Conservation (phyloP, 92 coral and sea anemone genomes). For the Phymanthus crucifer region DNA sequence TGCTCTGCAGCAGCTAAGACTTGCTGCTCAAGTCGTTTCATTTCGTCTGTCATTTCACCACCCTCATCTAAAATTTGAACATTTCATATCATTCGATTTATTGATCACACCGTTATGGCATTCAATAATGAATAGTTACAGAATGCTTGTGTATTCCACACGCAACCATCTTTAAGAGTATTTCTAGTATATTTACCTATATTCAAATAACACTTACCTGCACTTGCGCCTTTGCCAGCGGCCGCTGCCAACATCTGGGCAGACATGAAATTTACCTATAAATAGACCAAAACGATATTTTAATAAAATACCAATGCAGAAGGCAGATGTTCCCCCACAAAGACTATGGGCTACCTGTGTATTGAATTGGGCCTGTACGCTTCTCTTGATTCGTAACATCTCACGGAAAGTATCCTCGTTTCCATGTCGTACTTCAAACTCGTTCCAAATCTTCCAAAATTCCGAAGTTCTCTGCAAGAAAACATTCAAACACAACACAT, state of each 20-base stretch:
- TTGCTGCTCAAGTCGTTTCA: slow-evolving; percentile 87
- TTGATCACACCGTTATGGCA: too few species aligned
- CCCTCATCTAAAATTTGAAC: slow-evolving; percentile 3
- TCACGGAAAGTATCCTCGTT: slow-evolving; percentile 99
- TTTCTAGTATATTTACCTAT: too few species aligned
- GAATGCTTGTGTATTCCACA: not conserved
- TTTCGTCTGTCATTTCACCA: slow-evolving; percentile 75
- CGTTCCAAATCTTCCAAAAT: slow-evolving; percentile 99
- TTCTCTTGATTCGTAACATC: slow-evolving; percentile 94
- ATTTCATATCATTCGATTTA: not conserved
- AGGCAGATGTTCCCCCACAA: too few species aligned
- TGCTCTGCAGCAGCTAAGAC: slow-evolving; percentile 78
- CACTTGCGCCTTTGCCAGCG: slow-evolving; percentile 66
- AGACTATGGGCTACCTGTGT: slow-evolving; percentile 74
- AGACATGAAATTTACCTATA: slow-evolving; percentile 98
- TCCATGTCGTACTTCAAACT: slow-evolving; percentile 98
- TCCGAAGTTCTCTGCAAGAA: slow-evolving; percentile 78
- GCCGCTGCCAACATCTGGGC: slow-evolving; percentile 99
- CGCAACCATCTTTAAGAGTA: not conserved
- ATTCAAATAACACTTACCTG: slow-evolving; percentile 22
- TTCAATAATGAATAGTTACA: too few species aligned
- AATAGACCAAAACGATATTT: not conserved
- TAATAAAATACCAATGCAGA: too few species aligned
- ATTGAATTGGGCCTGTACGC: slow-evolving; percentile 97
- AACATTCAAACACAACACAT: not conserved